A percentile compares a stretch with the other conserved stretches of the same genome.
Conservation (phyloP, 2,888 invertebrate genomes). For the Drosophila prostipennis region DNA sequence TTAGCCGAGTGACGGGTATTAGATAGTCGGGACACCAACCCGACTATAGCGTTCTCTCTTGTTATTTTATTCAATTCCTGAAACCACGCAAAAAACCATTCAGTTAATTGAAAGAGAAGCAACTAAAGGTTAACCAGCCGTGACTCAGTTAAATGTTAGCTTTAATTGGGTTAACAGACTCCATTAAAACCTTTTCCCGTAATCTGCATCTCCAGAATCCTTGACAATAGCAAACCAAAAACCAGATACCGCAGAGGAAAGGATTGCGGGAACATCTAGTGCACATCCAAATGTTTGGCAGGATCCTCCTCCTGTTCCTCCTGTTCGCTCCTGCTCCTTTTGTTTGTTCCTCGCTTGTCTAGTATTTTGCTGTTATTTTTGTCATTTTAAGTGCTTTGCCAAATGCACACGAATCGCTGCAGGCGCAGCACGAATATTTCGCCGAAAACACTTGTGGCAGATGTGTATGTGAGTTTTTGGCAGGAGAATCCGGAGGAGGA, state of each 20-base stretch:
- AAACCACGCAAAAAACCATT: no score
- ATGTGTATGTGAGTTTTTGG: slow-evolving; percentile 34
- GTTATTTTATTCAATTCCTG: no score
- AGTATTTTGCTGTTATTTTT: slow-evolving; percentile 55
- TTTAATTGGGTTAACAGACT: slow-evolving; percentile 7
- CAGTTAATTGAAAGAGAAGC: not conserved
- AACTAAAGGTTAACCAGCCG: not conserved
- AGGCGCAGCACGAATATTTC: slow-evolving; percentile 44
- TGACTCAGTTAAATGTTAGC: not conserved
- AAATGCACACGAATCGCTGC: slow-evolving; percentile 62
- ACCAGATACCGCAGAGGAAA: slow-evolving; percentile 8
- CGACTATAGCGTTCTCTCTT: no score
- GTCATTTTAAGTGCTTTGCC: slow-evolving; percentile 63
- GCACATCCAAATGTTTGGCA: slow-evolving; percentile 27
- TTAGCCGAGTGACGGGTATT: no score
- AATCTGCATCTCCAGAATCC: slow-evolving; percentile 7
- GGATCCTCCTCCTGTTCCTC: slow-evolving; percentile 11
- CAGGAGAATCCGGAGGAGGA: not conserved
- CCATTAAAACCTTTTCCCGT: not conserved
- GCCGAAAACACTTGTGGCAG: slow-evolving; percentile 28
- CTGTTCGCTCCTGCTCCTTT: slow-evolving; percentile 7
- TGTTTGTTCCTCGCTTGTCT: slow-evolving; percentile 33
- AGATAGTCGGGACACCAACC: no score
- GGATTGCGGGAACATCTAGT: slow-evolving; percentile 27
- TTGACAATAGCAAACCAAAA: not conserved